Percentiles rank a stretch among this genome's conserved stretches.
phyloP scores from a whole-genome alignment of 2,113 vertebrate genomes.

The Apus apus region DNA sequence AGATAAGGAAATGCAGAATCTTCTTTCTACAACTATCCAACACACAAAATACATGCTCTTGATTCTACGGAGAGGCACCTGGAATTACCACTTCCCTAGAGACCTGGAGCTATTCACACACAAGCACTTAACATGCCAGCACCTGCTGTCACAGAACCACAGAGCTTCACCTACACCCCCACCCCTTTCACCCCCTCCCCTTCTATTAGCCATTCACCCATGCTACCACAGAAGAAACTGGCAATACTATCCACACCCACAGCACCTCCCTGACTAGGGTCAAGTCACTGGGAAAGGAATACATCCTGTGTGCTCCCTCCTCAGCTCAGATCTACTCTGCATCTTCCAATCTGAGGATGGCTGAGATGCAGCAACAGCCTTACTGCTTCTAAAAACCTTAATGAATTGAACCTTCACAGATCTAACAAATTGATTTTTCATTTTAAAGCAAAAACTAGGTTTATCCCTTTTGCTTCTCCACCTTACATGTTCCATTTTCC shows the following conservation, averaged over 20 bases:
- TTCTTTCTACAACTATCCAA: not conserved
- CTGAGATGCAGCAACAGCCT: not conserved
- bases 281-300: not conserved
- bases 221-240: not conserved
- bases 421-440: not conserved
- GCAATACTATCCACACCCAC: not conserved
- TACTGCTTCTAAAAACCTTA: not conserved
- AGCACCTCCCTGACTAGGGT: not conserved
- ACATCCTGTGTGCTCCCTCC: rapidly evolving
- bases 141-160: not conserved
- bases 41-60: not conserved
- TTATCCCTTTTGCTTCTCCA: not conserved
- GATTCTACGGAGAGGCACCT: not conserved
- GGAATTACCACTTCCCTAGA: not conserved
- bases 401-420: not conserved
- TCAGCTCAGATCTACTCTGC: not conserved
- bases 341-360: not conserved
- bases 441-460: not conserved
- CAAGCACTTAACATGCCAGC: not conserved
- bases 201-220: not conserved
- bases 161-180: rapidly evolving
- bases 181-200: not conserved
- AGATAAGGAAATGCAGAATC: not conserved
- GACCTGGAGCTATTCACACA: not conserved
- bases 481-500: not conserved